Conservation (phyloP, 2,113 vertebrate species). For the Maccullochella peelii region DNA sequence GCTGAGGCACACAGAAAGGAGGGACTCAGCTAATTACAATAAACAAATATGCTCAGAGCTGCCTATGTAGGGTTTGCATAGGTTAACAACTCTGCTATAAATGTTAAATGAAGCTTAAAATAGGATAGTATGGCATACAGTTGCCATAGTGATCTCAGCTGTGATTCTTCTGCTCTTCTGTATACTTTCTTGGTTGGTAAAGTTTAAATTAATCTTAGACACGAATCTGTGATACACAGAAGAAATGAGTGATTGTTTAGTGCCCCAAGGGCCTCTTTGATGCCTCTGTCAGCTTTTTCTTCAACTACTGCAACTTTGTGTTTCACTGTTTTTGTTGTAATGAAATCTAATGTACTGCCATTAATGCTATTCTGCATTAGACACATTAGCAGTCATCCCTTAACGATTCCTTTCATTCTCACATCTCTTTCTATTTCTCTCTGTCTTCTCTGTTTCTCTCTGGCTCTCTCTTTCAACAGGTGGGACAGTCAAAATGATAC, state of each 20-base stretch:
- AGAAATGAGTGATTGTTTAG: conserved; percentile 65
- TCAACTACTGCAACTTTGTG: conserved; percentile 45
- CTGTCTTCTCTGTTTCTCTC: conserved; percentile 25
- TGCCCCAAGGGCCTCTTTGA: conserved; percentile 56
- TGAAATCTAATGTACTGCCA: conserved; percentile 24
- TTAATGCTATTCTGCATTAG: conserved; percentile 44
- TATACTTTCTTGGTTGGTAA: conserved; percentile 79
- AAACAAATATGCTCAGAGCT: conserved; percentile 81
- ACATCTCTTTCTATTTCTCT: conserved; percentile 40
- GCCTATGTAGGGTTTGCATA: conserved; percentile 77
- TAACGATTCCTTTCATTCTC: conserved; percentile 22
- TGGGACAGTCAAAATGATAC: conserved; percentile 88
- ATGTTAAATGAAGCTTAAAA: conserved; percentile 86
- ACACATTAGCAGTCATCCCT: conserved; percentile 35
- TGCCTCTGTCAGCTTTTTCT: conserved; percentile 55
- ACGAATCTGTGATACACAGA: conserved; percentile 53
- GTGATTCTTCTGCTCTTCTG: conserved; percentile 62
- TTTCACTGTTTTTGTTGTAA: conserved; percentile 50
- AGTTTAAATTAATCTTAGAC: conserved; percentile 78
- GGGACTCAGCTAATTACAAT: conserved; percentile 79
- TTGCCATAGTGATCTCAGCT: conserved; percentile 82
- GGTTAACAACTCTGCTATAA: conserved; percentile 84
- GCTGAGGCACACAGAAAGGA: conserved; percentile 45
- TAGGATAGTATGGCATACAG: conserved; percentile 80
- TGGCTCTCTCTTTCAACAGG: conserved; percentile 83